Evolutionary conservation across 1,140 invertebrate genomes (phyloP), one percentile per base, ranked within the genome.

Genomic region (Wiebesia pumilae): DNA sequence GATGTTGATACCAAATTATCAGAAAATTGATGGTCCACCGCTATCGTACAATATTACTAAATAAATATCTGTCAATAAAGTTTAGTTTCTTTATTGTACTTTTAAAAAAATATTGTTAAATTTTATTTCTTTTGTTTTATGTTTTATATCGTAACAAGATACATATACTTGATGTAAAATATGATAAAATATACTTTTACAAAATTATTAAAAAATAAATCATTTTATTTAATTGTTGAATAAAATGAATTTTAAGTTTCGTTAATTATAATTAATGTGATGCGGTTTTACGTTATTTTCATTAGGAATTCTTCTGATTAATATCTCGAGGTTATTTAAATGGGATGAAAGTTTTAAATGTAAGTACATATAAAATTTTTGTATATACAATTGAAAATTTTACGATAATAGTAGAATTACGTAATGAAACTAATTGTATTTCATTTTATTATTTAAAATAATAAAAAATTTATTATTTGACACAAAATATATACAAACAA

Each of bases 401-500:
- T 62, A 62, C 27, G 3, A 6, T 4, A 9, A 54, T 7, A 14
- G 3, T 30, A 7, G n/a, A 69, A 69, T 35, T 69, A 69, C 3
- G 2, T 4, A 69, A 69, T 33, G 16, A 71, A 21, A 24, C 9
- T 38, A 71, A 38, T 14, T 9, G 40, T 14, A 71, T 38, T 71
- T 71, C 19, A 40, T 14, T 71, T 71, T 71, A 38, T 71, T 71
- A 71, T 71, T 71, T n/a, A 71, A 71, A 71, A 71, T 38, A 85
- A 85, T 85, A 73, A 85, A 85, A 85, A 81, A 62, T 79, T 54
- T 40, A 78, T 78, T 71, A 81, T 51, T 24, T 62, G 67, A 81
- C 47, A 80, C 43, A 85, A 86, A 81, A n/a, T 81, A 77, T 86
- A 47, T 86, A 82, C 67, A 85, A 85, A 81, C 78, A 85, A 85